Evolutionary conservation across 2,888 invertebrate species (phyloP), one percentile per base, ranked within the genome.

Genomic region (Xylocampa areola): DNA sequence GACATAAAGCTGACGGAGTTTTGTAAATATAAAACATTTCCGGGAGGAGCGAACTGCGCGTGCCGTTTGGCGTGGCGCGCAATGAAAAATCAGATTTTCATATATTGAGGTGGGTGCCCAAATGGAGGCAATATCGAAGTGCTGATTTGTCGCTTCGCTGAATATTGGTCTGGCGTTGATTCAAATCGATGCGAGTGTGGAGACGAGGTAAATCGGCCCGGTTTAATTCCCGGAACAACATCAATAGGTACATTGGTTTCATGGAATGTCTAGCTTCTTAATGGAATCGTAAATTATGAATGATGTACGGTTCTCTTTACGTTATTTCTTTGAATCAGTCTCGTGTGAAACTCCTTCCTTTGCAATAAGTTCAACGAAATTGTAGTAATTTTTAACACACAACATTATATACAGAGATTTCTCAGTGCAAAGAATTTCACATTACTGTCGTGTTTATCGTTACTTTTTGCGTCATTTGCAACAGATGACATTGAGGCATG

Each of bases 81-180:
- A 84, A 87, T 87, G 85, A 89, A 90, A 90, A 91, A 91, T 90
- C 86, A 66, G 81, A 89, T 90, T 91, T 89, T 85, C 86, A 87
- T 89, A 88, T 90, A 89, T 89, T 87, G 89, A 89, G 85, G 87
- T 86, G 86, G 82, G 84, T 88, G 82, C 85, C 87, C 89, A 91
- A 92, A 92, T 92, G 89, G 91, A 92, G 92, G 91, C 90, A 92
- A 92, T 92, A 92, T 91, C 88, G 91, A 86, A 91, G 89, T 92
- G 89, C 91, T 91, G 92, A 92, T 93, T 93, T 92, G 90, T 90
- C 92, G 92, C 91, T 89, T 84, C 87, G 79, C 80, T 90, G 91
- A 85, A 90, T 91, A 91, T 92, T 88, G 91, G 87, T 90, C 87
- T 90, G 90, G 90, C 88, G 89, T 84, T 89, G 91, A 91, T 90